Base-by-base conservation (phyloP, 35 echinoderm and acorn worm species). In the Eucidaris tribuloides region DNA sequence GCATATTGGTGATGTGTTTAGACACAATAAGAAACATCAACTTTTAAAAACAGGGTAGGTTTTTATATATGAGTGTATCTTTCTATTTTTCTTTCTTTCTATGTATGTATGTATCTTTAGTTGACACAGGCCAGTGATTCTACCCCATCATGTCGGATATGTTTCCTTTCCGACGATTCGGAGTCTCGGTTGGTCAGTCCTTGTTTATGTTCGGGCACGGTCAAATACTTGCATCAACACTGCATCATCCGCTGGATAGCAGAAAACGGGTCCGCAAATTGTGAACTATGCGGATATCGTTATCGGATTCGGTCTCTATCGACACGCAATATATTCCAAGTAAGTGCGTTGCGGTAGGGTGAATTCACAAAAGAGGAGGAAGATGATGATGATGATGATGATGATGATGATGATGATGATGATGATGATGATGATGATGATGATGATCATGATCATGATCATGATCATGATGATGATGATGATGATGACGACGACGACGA, bases 221-320 rank as follows among this genome's bases (percentile, higher is more conserved):
- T 91, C 43, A 61, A 91, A 48, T 91, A 84, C 55, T 70, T 77
- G 46, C 89, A 91, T 72, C 83, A 91, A 23, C 46, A 38, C 25
- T 91, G 89, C 42, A 46, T 91, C 59, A 70, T 62, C 20, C 85
- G 79, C 18, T 91, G 89, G 89, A 44, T 91, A 1, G 82, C 83
- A 29, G 82, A 91, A 35, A 84, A 83, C 15, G 89, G 89, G 9
- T 22, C 76, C 13, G 41, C 74, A 0, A 85, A 48, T 25, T 91
- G 89, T 41, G 89, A 91, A 65, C 76, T 91, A 5, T 91, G 89
- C 32, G 89, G 89, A 18, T 91, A 91, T 30, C 76, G 55, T n/a
- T 91, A 80, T 27, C 77, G 68, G 3, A 65, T 91, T 7, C 32
- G 83, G 20, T 85, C 74, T 27, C 20, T 85, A 22, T 68, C 74